Evolutionary conservation across 2,797 vertebrate species (phyloP), one percentile per base, ranked within the genome.

Genomic region (Numenius phaeopus): DNA sequence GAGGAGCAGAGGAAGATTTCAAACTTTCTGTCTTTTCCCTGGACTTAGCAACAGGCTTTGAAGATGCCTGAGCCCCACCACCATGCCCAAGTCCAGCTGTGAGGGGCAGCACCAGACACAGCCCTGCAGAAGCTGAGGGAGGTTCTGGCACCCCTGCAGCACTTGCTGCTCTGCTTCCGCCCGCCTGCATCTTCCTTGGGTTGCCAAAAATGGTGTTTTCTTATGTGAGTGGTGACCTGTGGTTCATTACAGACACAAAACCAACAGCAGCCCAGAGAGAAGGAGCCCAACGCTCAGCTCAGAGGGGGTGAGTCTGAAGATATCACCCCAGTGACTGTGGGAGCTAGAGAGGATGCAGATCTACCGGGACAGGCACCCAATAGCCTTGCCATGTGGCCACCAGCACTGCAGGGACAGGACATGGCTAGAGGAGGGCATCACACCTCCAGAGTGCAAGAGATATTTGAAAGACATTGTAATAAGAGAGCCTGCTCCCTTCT

Each of bases 341-440:
- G 67, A 52, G 64, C 19, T 34, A 37, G 8, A 2, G 8, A 39
- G 83, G 73, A 34, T 3, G 12, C 55, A 57, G 50, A 29, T 34
- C 59, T 57, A 11, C 66, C 1, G 12, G 49, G 46, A 91, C n/a
- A 16, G 47, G 50, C n/a, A 62, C 57, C 24, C 0, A 0, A 54
- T 40, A 84, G 37, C 75, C 9, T 66, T 0, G 0, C 32, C 32
- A 5, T 4, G 23, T 29, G 77, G 9, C 87, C 14, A 5, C n/a
- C 70, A 78, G 65, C 47, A 26, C 70, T 27, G 52, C 59, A 58
- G 67, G 50, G 37, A 17, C 40, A 61, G 59, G 73, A 20, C 73
- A 58, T 2, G 7, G 32, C 32, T 72, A 9, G 37, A 24, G 59
- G 24, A 85, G 42, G 32, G 15, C 46, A 61, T 52, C 34, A 17